Percentiles rank a stretch among this genome's conserved stretches.
phyloP scores from a whole-genome alignment of 53 echinoderm and acorn worm species.

The Echinometra lucunter region DNA sequence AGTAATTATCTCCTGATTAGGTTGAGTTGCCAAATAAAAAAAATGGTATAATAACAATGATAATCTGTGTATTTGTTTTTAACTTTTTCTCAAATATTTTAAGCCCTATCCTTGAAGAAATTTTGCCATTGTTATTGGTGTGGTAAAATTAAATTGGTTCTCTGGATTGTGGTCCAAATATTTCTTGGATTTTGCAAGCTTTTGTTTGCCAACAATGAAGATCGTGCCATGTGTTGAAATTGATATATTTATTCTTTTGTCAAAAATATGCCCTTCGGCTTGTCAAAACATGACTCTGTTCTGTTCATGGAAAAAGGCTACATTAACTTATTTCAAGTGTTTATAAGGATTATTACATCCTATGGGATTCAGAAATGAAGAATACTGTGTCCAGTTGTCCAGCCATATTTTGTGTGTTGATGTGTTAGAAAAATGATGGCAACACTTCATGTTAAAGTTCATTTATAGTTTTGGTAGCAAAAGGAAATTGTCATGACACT shows the following conservation, averaged over 20 bases:
- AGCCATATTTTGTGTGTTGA: too few relatives aligned
- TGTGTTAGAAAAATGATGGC: too few relatives aligned
- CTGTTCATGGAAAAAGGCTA: not conserved
- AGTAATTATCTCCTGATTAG: not conserved
- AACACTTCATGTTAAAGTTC: too few relatives aligned
- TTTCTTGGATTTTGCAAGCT: not conserved
- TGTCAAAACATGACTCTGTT: not conserved
- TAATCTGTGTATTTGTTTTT: not conserved
- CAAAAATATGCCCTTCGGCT: not conserved
- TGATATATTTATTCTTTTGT: not conserved
- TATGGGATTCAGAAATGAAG: too few relatives aligned
- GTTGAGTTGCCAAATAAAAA: too few relatives aligned
- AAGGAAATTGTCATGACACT: too few relatives aligned
- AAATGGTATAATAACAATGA: too few relatives aligned
- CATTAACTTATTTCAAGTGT: not conserved
- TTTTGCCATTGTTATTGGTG: not conserved
- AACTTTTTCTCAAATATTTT: slow-evolving; percentile 22
- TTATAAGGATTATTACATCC: not conserved
- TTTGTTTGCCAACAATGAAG: not conserved
- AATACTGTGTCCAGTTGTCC: too few relatives aligned
- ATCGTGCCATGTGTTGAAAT: not conserved
- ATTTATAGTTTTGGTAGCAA: too few relatives aligned
- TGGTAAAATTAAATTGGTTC: not conserved
- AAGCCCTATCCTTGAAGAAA: not conserved
- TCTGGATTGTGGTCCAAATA: not conserved